Percentiles rank a stretch among this genome's conserved stretches.
phyloP scores from a whole-genome alignment of 2,113 vertebrate genomes.

The Pogonocichla stellata region DNA sequence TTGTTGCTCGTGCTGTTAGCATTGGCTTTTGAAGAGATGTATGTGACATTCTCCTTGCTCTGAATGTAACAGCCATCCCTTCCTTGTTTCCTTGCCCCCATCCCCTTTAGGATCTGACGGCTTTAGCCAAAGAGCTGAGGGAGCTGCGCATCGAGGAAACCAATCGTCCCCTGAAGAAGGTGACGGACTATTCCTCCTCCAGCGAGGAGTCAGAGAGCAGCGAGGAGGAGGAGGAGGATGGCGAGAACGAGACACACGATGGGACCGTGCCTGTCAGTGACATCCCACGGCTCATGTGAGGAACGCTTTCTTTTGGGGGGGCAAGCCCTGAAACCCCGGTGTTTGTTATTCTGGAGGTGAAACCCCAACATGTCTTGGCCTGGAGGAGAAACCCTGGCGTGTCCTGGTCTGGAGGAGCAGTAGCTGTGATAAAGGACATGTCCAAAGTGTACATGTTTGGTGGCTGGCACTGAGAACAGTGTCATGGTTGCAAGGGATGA shows the following conservation, averaged over 20 bases:
- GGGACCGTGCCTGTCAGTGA: constrained; percentile 97
- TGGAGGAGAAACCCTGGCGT: fast-evolving
- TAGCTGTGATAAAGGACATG: not conserved
- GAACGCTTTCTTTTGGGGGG: not conserved
- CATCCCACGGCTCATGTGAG: constrained; percentile 98
- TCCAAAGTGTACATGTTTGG: not conserved
- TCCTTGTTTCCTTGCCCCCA: constrained; percentile 11
- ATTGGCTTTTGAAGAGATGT: constrained; percentile 69
- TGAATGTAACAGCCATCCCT: not conserved
- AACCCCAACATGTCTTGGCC: fast-evolving
- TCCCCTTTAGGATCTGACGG: constrained; percentile 89
- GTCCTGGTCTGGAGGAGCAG: not conserved
- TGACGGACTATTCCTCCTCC: constrained; percentile 98
- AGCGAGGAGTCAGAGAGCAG: constrained; percentile 96
- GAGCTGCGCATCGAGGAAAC: constrained; percentile 94
- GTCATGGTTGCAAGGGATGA: not conserved
- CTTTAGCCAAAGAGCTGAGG: constrained; percentile 93
- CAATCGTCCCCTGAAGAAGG: constrained; percentile 93
- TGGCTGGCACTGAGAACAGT: not conserved
- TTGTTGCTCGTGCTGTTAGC: constrained; percentile 73
- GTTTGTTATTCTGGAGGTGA: not conserved
- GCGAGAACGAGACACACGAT: constrained; percentile 87
- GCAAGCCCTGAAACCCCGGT: fast-evolving
- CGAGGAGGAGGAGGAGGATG: constrained; percentile 91
- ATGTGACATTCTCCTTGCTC: not conserved